Evolutionary conservation across 1,140 invertebrate species (phyloP).

Genomic region (Scaptomyza hsui): DNA sequence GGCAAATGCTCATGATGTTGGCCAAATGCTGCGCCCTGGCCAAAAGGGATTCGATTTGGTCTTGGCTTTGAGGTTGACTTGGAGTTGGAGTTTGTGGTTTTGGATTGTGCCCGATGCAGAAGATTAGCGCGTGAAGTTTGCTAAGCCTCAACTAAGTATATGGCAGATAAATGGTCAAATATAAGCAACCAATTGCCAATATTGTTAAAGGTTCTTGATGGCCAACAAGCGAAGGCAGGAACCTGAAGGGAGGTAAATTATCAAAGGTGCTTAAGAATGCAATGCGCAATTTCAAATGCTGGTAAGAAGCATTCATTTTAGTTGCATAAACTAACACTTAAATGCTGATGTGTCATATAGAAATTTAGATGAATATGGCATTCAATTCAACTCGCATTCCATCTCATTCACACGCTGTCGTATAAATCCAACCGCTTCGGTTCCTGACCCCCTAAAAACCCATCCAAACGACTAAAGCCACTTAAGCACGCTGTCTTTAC

Average conservation of each 20-base stretch:
- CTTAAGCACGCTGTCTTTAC: constrained; percentile 43
- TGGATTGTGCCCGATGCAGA: constrained; percentile 25
- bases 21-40: constrained; percentile 28
- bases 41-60: constrained; percentile 33
- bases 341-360: not conserved
- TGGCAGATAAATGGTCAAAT: constrained; percentile 48
- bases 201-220: not conserved
- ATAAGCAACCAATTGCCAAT: constrained; percentile 25
- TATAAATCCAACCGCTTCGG: not conserved
- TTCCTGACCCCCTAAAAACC: not conserved
- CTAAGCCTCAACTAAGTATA: constrained; percentile 31
- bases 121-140: constrained; percentile 44
- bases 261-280: constrained; percentile 2
- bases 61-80: not conserved
- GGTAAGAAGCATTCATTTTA: no score
- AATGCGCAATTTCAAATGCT: not conserved
- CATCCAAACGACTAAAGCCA: constrained; percentile 37
- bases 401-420: constrained; percentile 38
- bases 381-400: not conserved
- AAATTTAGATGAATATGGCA: not conserved
- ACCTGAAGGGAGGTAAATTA: not conserved
- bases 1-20: constrained; percentile 50
- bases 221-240: not conserved
- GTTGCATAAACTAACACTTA: no score
- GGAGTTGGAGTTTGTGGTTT: constrained; percentile 1